Percentiles rank a stretch among this genome's conserved stretches.
These are phyloP conservation scores for Circaetus cinerascens DNA, from an alignment of 2,113 vertebrate genomes.

Conservation along the genomic window DNA sequence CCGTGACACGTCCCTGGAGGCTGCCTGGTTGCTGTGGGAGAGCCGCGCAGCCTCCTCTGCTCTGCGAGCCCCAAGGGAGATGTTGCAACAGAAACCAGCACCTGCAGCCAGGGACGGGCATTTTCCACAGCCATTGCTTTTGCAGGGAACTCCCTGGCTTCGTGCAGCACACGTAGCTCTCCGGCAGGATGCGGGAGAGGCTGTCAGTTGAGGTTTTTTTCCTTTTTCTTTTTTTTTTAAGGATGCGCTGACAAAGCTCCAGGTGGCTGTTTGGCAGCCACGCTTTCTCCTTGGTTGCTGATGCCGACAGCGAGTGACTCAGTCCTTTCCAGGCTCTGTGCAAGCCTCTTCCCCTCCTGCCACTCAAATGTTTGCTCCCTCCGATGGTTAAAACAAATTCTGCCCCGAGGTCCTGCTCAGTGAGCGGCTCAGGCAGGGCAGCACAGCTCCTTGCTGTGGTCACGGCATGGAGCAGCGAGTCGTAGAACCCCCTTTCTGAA, in stretches of 20 bases:
- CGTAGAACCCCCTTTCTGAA: not conserved
- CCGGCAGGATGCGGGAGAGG: not conserved
- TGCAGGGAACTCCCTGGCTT: not conserved
- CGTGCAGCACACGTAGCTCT: not conserved
- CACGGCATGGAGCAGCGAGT: rapidly evolving
- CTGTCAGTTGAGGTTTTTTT: not conserved
- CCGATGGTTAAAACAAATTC: not conserved
- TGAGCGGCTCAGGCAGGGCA: not conserved
- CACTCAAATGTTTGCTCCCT: not conserved
- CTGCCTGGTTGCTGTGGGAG: conserved; percentile 6
- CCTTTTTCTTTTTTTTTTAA: rapidly evolving
- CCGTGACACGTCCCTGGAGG: not conserved
- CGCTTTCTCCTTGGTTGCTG: not conserved
- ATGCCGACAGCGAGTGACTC: not conserved
- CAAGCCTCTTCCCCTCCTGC: not conserved
- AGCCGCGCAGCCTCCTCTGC: not conserved
- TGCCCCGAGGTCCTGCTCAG: not conserved
- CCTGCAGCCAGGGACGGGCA: conserved; percentile 25
- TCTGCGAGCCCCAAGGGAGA: not conserved
- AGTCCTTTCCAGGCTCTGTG: not conserved
- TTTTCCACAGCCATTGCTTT: not conserved
- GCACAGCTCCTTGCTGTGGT: not conserved
- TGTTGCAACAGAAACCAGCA: conserved; percentile 21
- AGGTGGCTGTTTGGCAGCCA: conserved; percentile 12
- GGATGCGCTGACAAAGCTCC: not conserved